Evolutionary conservation across 2,797 vertebrate species (phyloP).

Genomic region (Eutrigla gurnardus): DNA sequence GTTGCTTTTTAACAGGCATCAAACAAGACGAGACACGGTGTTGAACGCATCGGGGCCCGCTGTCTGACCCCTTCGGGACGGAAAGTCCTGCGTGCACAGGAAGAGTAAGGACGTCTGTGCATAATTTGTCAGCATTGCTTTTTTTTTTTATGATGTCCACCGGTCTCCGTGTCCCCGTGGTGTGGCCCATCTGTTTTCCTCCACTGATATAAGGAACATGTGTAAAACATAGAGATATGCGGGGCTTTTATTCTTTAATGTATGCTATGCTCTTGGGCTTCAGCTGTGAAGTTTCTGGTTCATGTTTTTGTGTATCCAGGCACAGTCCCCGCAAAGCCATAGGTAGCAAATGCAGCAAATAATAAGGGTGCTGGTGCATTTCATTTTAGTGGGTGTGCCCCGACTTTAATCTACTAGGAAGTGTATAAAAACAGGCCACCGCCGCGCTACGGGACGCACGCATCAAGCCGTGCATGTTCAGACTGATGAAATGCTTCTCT

Average conservation of each 20-base stretch:
- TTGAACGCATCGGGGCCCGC: slow-evolving; percentile 57
- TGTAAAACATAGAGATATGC: slow-evolving; percentile 71
- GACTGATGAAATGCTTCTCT: slow-evolving; percentile 52
- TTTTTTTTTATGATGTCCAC: slow-evolving; percentile 71
- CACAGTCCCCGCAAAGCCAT: slow-evolving; percentile 20
- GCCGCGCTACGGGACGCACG: slow-evolving; percentile 27
- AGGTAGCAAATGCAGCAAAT: slow-evolving; percentile 44
- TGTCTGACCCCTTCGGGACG: slow-evolving; percentile 72
- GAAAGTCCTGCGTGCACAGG: slow-evolving; percentile 69
- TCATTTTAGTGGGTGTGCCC: slow-evolving; percentile 45
- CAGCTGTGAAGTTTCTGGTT: slow-evolving; percentile 77
- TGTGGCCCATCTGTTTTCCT: slow-evolving; percentile 79
- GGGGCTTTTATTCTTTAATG: slow-evolving; percentile 71
- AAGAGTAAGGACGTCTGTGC: slow-evolving; percentile 45
- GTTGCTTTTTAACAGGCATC: slow-evolving; percentile 65
- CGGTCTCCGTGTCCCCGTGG: slow-evolving; percentile 69
- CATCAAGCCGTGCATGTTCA: slow-evolving; percentile 34
- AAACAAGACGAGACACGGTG: slow-evolving; percentile 74
- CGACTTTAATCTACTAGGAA: slow-evolving; percentile 43
- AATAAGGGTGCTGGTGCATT: slow-evolving; percentile 43
- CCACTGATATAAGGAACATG: slow-evolving; percentile 72
- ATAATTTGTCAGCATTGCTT: slow-evolving; percentile 76
- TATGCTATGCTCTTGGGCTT: slow-evolving; percentile 79
- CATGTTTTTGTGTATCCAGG: slow-evolving; percentile 64
- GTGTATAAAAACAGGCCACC: slow-evolving; percentile 26